Base-by-base conservation (phyloP, 2,888 invertebrate genomes). In the Apodemia zela region DNA sequence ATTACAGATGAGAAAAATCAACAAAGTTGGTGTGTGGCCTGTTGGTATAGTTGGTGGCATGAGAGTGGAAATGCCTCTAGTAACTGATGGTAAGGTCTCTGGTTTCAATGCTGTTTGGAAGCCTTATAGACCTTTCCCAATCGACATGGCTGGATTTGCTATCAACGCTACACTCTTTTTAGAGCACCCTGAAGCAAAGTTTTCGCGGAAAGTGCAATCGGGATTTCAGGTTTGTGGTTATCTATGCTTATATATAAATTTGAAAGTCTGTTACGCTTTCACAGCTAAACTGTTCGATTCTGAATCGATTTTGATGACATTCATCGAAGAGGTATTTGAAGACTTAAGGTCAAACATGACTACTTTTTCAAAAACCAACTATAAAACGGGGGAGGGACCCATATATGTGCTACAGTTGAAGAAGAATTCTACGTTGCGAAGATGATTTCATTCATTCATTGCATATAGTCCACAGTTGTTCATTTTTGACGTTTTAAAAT, bases 101-200 rank as follows among this genome's bases (percentile, higher is more conserved):
- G 93, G 92, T 0, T 94, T 89, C 76, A 94, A 94, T 76, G 95
- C 96, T 0, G 96, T 94, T 0, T 99, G 98, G 97, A 96, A 96
- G 75, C 96, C 98, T 0, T 95, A 97, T 73, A 92, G 99, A 67
- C 96, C 97, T 0, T 99, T 99, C 90, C 98, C 99, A 0, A 95
- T 98, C 47, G 99, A 99, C 78, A 99, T 99, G 99, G 99, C 99
- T 0, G 98, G 98, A 0, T 99, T 98, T 79, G 98, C 97, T 8
- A 95, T 98, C 51, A 97, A 97, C 79, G 87, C 97, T 2, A 94
- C 95, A 18, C 85, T 97, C 63, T 93, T 98, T 59, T 83, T 96
- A 5, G 91, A 94, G 18, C 94, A 95, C 73, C 94, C 95, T 0
- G 93, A 95, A 49, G 97, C 96, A 0, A 88, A 91, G 68, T 98